Conservation (phyloP, 2,113 vertebrate species). For the Epinephelus fuscoguttatus region DNA sequence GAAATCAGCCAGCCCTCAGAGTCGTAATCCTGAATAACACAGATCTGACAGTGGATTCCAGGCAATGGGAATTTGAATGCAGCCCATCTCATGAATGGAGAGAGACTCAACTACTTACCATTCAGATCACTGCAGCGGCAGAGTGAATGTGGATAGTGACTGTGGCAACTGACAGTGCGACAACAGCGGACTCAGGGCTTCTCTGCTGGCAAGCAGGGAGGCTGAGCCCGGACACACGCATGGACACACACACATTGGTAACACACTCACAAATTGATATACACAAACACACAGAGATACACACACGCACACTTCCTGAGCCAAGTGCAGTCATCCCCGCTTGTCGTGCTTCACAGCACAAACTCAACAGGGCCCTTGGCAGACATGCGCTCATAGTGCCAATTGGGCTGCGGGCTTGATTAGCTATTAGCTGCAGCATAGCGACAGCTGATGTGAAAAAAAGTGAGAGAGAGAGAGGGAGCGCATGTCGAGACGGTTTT, state of each 20-base stretch:
- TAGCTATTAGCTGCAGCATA: conserved; percentile 79
- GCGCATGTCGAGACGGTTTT: conserved; percentile 53
- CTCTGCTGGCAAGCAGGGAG: conserved; percentile 62
- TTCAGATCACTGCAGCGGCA: conserved; percentile 59
- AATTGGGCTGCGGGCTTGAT: conserved; percentile 80
- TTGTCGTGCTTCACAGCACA: conserved; percentile 62
- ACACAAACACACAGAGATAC: conserved; percentile 40
- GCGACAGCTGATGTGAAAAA: conserved; percentile 75
- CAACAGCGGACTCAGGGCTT: conserved; percentile 62
- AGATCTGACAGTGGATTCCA: conserved; percentile 54
- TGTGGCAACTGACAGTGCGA: conserved; percentile 69
- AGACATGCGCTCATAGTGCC: conserved; percentile 60
- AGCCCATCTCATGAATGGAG: conserved; percentile 57
- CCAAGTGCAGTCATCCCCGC: conserved; percentile 75
- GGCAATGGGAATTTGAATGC: conserved; percentile 66
- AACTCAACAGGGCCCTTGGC: conserved; percentile 69
- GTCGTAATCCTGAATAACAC: conserved; percentile 57
- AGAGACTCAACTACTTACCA: conserved; percentile 60
- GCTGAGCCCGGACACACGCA: conserved; percentile 41
- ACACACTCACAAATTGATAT: conserved; percentile 54
- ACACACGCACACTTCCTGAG: conserved; percentile 50
- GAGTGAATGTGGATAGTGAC: conserved; percentile 41
- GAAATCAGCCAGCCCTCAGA: conserved; percentile 24
- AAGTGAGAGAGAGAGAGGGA: conserved; percentile 30
- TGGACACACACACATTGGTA: conserved; percentile 11